Evolutionary conservation across 2,113 vertebrate species (phyloP), one percentile per base, ranked within the genome.

Genomic region (Orcinus orca): DNA sequence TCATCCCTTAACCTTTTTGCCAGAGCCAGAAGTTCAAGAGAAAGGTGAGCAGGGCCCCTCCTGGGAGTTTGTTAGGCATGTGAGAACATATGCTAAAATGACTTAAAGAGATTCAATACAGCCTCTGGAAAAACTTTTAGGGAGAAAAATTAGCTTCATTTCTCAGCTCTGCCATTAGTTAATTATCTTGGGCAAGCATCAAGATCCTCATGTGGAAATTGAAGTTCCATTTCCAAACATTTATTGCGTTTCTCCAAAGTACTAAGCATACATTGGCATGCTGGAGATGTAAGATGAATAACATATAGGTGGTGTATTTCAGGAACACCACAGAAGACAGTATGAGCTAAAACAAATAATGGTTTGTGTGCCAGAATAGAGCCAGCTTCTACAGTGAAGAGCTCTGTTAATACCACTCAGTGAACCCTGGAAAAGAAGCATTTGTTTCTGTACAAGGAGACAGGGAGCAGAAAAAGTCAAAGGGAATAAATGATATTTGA

Each of bases 401-500:
- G 13, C 58, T 80, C 55, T 62, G 14, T 90, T 73, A n/a, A 73
- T 41, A 90, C 71, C 62, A 14, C 26, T 93, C 31, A 79, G 67
- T 70, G 92, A 91, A 89, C 73, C 67, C 31, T 93, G 47, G 53
- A 85, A 92, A 84, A 84, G 90, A 50, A 93, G 60, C 76, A 79
- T 79, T 83, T 83, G 41, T 90, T 92, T 90, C 84, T 81, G 6
- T 94, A 50, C 76, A 90, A 29, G 81, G 71, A 91, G 58, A 84
- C 2, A 20, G 2, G 20, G 9, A 8, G 6, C 67, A 82, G 74
- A 93, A 74, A 82, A 81, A 85, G 20, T 7, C 62, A 50, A 93
- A 85, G 67, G 55, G 38, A 84, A 74, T 14, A 89, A 92, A 53
- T 77, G 50, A 33, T 88, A 76, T 67, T 95, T 96, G 62, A 60